Base-by-base conservation (phyloP, 2,888 invertebrate genomes). In the Zeuzera pyrina region DNA sequence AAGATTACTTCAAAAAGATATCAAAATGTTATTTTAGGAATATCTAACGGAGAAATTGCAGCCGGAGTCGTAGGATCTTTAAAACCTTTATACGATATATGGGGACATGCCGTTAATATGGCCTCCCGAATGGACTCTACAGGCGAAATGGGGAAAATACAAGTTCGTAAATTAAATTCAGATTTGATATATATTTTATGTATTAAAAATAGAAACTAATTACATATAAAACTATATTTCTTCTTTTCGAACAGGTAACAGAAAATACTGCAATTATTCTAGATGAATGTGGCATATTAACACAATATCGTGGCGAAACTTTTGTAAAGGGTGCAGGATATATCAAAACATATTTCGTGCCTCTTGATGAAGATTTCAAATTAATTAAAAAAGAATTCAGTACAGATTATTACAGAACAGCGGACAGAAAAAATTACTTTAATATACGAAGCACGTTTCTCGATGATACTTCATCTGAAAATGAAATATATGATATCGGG, bases 91-190 rank as follows among this genome's bases (percentile, higher is more conserved):
- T 97, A 97, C 65, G 97, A 98, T 63, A 95, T 97, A 55, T 98
- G 97, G 97, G 97, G 97, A 0, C 93, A 97, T 69, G 92, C 97
- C 0, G 97, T 97, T 0, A 98, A 98, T 70, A 92, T 98, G 88
- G 96, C 98, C 2, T 95, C 96, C 1, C 86, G 98, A 52, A 96
- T 98, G 96, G 97, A 97, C 58, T 94, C 94, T 1, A 94, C 93
- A 1, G 97, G 97, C 4, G 83, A 90, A 42, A 85, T 90, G 2
- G 91, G 92, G 24, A 86, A 87, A 64, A 92, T 94, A 50, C 93
- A 94, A 76, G 91, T 91, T 54, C 44, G 36, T 31, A 15, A 12
- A 7, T 7, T 31, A 15, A 12, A 7, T 7, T 12, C 13, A 2
- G 10, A 27, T n/a, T 5, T 24, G n/a, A 24, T 19, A 19, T 5